Base-by-base conservation (phyloP, 2,113 vertebrate genomes). In the Marmota monax region DNA sequence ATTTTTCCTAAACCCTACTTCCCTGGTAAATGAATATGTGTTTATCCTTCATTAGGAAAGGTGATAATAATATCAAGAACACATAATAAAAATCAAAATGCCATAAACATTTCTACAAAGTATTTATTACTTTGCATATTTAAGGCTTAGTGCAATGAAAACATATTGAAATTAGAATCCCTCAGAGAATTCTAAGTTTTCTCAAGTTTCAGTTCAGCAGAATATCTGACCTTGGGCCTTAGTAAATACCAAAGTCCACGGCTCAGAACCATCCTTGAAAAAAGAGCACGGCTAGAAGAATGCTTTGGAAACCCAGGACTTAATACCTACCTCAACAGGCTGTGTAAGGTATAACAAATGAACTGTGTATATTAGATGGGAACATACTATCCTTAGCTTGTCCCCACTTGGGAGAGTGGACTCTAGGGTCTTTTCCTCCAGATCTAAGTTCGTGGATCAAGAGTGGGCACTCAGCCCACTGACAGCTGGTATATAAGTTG, bases 11-110 rank as follows among this genome's bases (percentile, higher is more conserved):
- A 86, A 83, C 25, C 20, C 17, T 13, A 37, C 80, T 63, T 84
- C 92, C n/a, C 23, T 94, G 78, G 84, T 69, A 76, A 58, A 39
- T 58, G 63, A 76, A 72, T 48, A 23, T 29, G 3, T 73, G 42
- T 32, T 90, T 90, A 73, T 34, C 37, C 51, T 96, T 95, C 63
- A 32, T 73, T 73, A 91, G 51, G 67, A 78, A 88, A 94, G 27
- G 34, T 74, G 79, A 84, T 69, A 92, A 84, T 92, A 95, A 95
- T 92, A 96, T 90, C 85, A 95, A 58, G 76, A 83, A 84, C 85
- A 93, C 29, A 9, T 42, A 79, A 11, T 74, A 74, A 95, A 89
- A 95, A 72, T 82, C 77, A 77, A 78, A 88, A 94, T 13, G 16
- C 72, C 83, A 79, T 67, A 83, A 92, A 67, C 17, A 72, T 53